These are phyloP conservation scores for Chrysogorgia sp. DNA, from an alignment of 92 coral and sea anemone species.

Conservation along the genomic window DNA sequence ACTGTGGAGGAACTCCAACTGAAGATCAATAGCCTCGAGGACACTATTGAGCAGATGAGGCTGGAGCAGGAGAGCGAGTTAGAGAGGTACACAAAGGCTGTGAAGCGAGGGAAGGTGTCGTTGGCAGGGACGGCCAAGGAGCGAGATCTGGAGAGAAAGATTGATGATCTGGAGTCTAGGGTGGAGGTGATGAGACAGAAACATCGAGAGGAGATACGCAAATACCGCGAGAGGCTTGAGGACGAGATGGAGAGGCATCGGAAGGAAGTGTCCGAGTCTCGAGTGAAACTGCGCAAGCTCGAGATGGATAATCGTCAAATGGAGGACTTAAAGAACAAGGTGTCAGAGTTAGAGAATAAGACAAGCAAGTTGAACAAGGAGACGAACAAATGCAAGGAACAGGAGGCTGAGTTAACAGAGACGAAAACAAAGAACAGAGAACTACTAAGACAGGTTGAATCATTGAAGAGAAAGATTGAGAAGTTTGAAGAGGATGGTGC, in stretches of 20 bases:
- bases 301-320: slow-evolving; percentile 48
- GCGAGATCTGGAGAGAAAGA: slow-evolving; percentile 75
- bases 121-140: slow-evolving; percentile 47
- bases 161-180: slow-evolving; percentile 92
- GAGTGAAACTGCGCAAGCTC: slow-evolving; percentile 60
- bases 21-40: slow-evolving; percentile 86
- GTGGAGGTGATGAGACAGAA: slow-evolving; percentile 85
- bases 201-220: slow-evolving; percentile 87
- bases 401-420: slow-evolving; percentile 21
- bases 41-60: slow-evolving; percentile 86
- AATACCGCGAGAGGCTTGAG: slow-evolving; percentile 80
- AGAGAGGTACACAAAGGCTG: slow-evolving; percentile 59
- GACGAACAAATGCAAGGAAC: slow-evolving; percentile 25
- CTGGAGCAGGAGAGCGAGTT: slow-evolving; percentile 76
- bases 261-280: slow-evolving; percentile 77
- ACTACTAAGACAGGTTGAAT: slow-evolving; percentile 23
- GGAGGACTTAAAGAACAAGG: slow-evolving; percentile 28
- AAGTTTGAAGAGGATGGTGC: slow-evolving; percentile 18
- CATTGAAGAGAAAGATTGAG: slow-evolving; percentile 10
- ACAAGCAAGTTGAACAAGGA: slow-evolving; percentile 15
- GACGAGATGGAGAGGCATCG: slow-evolving; percentile 81
- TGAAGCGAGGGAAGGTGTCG: slow-evolving; percentile 48
- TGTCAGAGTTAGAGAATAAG: slow-evolving; percentile 23
- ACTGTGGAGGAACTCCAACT: slow-evolving; percentile 74
- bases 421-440: slow-evolving; percentile 28